Percentiles rank a stretch among this genome's conserved stretches.
Conservation (phyloP, 2,113 vertebrate genomes). For the Hystrix brachyura region DNA sequence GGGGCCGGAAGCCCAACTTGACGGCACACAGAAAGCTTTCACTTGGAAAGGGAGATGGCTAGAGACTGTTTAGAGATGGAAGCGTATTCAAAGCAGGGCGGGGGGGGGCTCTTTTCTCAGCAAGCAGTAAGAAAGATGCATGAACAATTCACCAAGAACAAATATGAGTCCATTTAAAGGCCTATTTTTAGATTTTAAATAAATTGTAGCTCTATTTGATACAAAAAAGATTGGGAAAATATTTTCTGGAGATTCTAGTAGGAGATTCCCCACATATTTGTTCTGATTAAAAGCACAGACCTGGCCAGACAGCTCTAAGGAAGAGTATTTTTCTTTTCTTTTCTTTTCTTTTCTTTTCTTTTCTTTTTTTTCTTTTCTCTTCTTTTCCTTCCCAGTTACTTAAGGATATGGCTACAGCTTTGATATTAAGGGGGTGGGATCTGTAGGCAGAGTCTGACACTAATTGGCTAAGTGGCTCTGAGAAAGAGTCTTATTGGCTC, state of each 20-base stretch:
- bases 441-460: neutral
- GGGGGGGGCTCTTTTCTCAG: neutral
- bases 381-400: neutral
- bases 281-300: neutral
- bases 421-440: neutral
- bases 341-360: too few species aligned
- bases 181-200: slow-evolving; percentile 39
- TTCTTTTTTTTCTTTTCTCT: too few species aligned
- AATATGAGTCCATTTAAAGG: neutral
- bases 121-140: neutral
- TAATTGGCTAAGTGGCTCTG: too few species aligned
- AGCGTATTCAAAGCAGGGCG: neutral
- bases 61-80: neutral
- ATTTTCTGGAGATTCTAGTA: neutral
- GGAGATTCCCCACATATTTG: neutral
- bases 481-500: neutral
- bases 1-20: neutral
- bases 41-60: neutral
- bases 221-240: neutral
- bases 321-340: neutral
- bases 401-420: neutral
- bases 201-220: neutral
- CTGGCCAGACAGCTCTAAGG: neutral
- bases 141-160: neutral
- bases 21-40: neutral